These are phyloP conservation scores for Phrynocephalus forsythii DNA, from an alignment of 2,797 vertebrate species.

Conservation along the genomic window DNA sequence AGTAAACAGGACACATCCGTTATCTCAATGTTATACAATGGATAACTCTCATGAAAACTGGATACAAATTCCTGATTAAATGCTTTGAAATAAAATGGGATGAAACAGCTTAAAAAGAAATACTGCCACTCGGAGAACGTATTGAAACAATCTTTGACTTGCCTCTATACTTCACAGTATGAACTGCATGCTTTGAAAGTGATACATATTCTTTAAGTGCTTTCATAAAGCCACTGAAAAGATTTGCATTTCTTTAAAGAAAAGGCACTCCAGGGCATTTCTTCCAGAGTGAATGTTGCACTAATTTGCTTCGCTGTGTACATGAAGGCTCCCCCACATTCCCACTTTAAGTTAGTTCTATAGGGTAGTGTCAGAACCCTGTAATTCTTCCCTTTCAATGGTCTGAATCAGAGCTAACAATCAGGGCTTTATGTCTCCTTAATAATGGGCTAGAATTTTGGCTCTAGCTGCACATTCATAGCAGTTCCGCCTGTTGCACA, in stretches of 20 bases:
- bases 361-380: constrained; percentile 52
- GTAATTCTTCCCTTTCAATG: constrained; percentile 66
- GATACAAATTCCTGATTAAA: neutral
- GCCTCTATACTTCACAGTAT: constrained; percentile 37
- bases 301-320: constrained; percentile 63
- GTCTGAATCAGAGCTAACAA: constrained; percentile 66
- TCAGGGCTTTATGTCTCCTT: constrained; percentile 58
- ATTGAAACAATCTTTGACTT: neutral
- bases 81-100: neutral
- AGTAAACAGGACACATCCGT: neutral
- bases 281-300: constrained; percentile 58
- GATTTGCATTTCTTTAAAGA: constrained; percentile 58
- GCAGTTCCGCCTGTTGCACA: constrained; percentile 54
- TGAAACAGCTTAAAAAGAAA: neutral
- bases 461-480: constrained; percentile 48
- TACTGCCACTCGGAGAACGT: neutral
- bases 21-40: constrained; percentile 12
- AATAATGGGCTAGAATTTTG: constrained; percentile 61
- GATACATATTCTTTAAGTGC: constrained; percentile 44
- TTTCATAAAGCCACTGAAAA: constrained; percentile 34
- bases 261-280: constrained; percentile 56
- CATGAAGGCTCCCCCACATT: constrained; percentile 25
- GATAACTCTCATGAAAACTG: constrained; percentile 17
- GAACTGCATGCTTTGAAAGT: constrained; percentile 39
- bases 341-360: constrained; percentile 58